Base-by-base conservation (phyloP, 2,888 invertebrate species). In the Drosophila kokeensis region DNA sequence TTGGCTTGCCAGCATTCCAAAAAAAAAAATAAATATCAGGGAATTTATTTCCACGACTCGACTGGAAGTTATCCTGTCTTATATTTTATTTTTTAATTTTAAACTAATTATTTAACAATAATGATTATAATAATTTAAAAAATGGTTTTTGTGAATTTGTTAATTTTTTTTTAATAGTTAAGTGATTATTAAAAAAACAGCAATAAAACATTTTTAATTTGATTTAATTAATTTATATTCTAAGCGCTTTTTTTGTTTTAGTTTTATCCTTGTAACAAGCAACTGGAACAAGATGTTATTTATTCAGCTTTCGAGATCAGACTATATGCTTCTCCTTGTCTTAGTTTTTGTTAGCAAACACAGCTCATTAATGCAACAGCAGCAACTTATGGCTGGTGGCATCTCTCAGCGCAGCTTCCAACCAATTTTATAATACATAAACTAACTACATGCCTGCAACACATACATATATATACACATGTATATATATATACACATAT, bases 361-460 rank as follows among this genome's bases (percentile, higher is more conserved):
- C 50, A 52, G 78, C 48, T 69, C 75, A 78, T 78, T 84, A 73
- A 68, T 67, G 76, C 74, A 71, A 50, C 68, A 68, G 54, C 73
- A 64, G 61, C 73, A 30, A 42, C 57, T 21, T 21, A 40, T 52
- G 81, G 69, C 86, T 77, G 73, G 71, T 81, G 83, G 82, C 82
- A 85, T 67, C 73, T 65, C 69, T 65, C 69, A 59, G 83, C 67
- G 61, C 62, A 69, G 84, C 77, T 73, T 52, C 58, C 74, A 74
- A 61, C 73, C 78, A 85, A 87, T 86, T 87, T 80, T 87, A 82
- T 85, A 89, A 86, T 75, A 73, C 89, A 87, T 84, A 82, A 85
- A 73, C 86, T 15, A 40, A 54, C 52, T 54, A 34, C 48, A 34
- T 54, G 68, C 24, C 30, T 38, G 36, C 45, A 42, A 49, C 55